phyloP scores from a whole-genome alignment of 2,113 vertebrate genomes.

The Pseudorasbora parva region DNA sequence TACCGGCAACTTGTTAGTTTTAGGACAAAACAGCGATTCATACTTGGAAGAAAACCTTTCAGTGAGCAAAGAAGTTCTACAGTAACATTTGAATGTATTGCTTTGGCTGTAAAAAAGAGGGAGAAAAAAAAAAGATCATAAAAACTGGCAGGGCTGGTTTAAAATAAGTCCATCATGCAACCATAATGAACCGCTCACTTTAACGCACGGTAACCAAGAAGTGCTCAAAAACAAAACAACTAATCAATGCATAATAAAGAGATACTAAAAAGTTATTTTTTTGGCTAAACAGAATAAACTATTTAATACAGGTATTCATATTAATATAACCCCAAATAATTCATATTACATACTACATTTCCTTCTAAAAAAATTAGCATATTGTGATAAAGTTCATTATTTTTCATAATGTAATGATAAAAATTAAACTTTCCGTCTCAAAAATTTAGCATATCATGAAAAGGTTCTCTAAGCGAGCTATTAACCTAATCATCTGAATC shows the following conservation, averaged over 20 bases:
- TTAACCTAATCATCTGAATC: too few relatives aligned
- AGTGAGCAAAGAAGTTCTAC: background rate
- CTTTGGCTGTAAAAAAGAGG: background rate
- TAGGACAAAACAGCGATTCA: constrained; percentile 1
- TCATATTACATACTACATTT: background rate
- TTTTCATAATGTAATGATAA: too few relatives aligned
- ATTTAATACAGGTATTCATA: background rate
- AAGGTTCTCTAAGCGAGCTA: too few relatives aligned
- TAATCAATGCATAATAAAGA: background rate
- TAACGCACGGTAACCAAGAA: background rate
- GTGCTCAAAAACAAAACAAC: background rate
- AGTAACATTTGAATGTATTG: background rate
- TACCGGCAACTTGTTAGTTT: background rate
- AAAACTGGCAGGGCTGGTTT: background rate
- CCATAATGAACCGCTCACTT: background rate
- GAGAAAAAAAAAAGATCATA: background rate
- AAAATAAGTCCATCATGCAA: background rate
- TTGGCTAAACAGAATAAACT: background rate
- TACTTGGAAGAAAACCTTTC: background rate
- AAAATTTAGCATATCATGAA: too few relatives aligned
- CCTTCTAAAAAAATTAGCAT: too few relatives aligned
- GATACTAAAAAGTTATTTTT: too few relatives aligned
- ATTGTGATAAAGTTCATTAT: too few relatives aligned
- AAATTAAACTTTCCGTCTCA: too few relatives aligned
- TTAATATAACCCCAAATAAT: background rate